Evolutionary conservation across 2,888 invertebrate genomes (phyloP).

Genomic region (Drosophila niveifrons): DNA sequence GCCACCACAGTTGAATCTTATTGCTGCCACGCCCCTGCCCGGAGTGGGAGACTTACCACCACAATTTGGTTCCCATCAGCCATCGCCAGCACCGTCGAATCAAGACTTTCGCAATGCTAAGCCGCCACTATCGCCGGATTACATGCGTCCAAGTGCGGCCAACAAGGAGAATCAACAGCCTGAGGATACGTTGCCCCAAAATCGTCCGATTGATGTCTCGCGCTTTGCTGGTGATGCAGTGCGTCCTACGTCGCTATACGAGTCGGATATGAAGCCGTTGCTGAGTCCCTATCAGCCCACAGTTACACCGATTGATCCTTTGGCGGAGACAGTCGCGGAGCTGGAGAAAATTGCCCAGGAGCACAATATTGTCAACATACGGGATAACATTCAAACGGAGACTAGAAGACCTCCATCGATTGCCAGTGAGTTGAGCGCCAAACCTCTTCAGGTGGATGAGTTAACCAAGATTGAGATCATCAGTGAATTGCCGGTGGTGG

Average conservation of each 20-base stretch:
- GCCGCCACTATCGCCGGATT: constrained; percentile 77
- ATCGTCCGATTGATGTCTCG: constrained; percentile 83
- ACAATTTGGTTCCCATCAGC: constrained; percentile 64
- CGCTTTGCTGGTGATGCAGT: constrained; percentile 73
- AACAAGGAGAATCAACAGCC: constrained; percentile 69
- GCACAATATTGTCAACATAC: constrained; percentile 77
- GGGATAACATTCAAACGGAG: constrained; percentile 79
- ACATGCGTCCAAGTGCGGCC: constrained; percentile 80
- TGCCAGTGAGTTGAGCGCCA: constrained; percentile 61
- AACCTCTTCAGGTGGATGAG: constrained; percentile 71
- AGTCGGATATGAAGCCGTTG: constrained; percentile 58
- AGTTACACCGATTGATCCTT: constrained; percentile 60
- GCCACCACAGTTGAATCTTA: constrained; percentile 75
- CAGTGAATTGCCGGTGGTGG: constrained; percentile 67
- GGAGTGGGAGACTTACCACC: constrained; percentile 56
- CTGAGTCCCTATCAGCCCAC: constrained; percentile 65
- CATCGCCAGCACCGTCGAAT: constrained; percentile 60
- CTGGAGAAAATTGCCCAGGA: constrained; percentile 71
- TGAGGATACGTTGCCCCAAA: constrained; percentile 73
- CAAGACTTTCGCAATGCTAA: constrained; percentile 79
- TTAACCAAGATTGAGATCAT: constrained; percentile 79
- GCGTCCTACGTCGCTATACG: constrained; percentile 59
- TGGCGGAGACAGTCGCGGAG: constrained; percentile 75
- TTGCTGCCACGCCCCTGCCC: constrained; percentile 81
- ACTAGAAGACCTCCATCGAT: constrained; percentile 79